These are phyloP conservation scores for Argyresthia albistria DNA, from an alignment of 2,888 invertebrate species.

Conservation along the genomic window DNA sequence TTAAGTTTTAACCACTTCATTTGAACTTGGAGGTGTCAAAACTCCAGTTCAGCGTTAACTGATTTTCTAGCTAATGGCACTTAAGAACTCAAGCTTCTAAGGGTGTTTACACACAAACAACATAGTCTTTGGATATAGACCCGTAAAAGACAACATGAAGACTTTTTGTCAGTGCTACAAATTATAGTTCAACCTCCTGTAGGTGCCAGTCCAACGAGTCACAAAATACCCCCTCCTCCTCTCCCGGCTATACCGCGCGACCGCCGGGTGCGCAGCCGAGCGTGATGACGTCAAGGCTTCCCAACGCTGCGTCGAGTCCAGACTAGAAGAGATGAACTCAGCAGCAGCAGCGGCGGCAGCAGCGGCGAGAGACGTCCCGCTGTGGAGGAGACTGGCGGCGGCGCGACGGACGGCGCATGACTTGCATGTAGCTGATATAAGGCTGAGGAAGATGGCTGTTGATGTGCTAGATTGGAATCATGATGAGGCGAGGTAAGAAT, in stretches of 20 bases:
- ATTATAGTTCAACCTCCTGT: conserved; percentile 13
- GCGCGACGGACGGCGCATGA: conserved; percentile 84
- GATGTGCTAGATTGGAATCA: conserved; percentile 96
- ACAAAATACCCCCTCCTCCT: conserved; percentile 96
- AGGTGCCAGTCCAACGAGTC: conserved; percentile 96
- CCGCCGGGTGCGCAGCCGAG: conserved; percentile 87
- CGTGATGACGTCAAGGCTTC: conserved; percentile 89
- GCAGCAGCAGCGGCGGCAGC: conserved; percentile 93
- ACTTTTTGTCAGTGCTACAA: too few species aligned
- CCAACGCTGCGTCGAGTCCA: conserved; percentile 92
- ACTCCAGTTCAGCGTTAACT: too few species aligned
- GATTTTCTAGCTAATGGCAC: too few species aligned
- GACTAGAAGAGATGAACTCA: conserved; percentile 95
- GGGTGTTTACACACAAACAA: too few species aligned
- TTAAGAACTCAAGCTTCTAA: too few species aligned
- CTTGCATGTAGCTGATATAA: conserved; percentile 90
- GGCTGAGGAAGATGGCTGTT: conserved; percentile 92
- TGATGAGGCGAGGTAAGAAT: conserved; percentile 82
- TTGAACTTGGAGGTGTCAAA: too few species aligned
- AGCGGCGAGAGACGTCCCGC: conserved; percentile 87
- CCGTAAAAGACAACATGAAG: too few species aligned
- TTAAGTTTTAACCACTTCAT: too few species aligned
- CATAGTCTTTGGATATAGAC: too few species aligned
- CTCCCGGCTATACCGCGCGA: conserved; percentile 91
- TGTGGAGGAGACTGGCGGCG: conserved; percentile 91